Base-by-base conservation (phyloP, 1,140 invertebrate genomes). In the Calycopis cecrops region DNA sequence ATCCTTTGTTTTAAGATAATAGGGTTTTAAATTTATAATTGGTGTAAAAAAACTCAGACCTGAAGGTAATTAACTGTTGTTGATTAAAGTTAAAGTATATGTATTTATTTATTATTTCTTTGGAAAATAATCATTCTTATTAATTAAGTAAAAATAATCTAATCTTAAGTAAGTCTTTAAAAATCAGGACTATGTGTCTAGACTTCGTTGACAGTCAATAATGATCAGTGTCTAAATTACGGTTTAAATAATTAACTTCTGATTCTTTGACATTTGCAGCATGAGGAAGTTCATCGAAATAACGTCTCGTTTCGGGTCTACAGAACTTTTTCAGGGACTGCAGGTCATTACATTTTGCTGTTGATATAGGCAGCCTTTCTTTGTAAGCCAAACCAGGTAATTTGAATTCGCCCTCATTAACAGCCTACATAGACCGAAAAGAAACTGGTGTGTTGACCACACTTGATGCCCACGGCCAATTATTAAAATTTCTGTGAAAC, bases 361-460 rank as follows among this genome's bases (percentile, higher is more conserved):
- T 49, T 0, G 18, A 49, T 49, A 33, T 50, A 57, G 47, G 55
- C 10, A 57, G 48, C 35, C 40, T 57, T 1, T 56, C 48, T 42
- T 57, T 57, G 49, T 57, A 57, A 57, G 48, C 55, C 37, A 50
- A 57, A 57, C 18, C 55, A 50, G 62, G 48, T 57, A 60, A 57
- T 64, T 60, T 60, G 11, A 57, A 59, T 59, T 56, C 61, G 11
- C 57, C 44, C 53, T 59, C 57, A 56, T 49, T 57, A 56, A 49
- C 42, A 10, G 49, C 55, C 54, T 60, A 57, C 57, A 57, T 50
- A 60, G 57, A 60, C 16, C 51, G 54, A 50, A 63, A 54, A 60
- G 50, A 60, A 60, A 18, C 50, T 63, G 57, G 50, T 60, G 58
- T 63, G 55, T 63, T 63, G 3, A 60, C 33, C 50, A 63, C 62